A percentile compares a stretch with the other conserved stretches of the same genome.
Evolutionary conservation across 2,113 vertebrate genomes (phyloP).

Genomic region (Rhinolophus ferrumequinum): DNA sequence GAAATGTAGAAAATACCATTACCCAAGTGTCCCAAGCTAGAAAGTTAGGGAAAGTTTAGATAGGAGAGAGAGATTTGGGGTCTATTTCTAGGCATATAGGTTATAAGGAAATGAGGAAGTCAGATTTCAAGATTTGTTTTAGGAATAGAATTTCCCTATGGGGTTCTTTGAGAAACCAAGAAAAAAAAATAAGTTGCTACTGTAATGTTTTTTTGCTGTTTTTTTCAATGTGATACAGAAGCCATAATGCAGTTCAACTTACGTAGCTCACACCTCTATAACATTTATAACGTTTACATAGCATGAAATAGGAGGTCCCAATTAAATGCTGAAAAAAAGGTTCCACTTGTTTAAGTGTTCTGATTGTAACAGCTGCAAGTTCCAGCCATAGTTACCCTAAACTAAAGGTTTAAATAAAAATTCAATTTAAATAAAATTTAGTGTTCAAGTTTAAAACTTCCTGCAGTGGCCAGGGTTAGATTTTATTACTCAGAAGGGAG

Average conservation of each 20-base stretch:
- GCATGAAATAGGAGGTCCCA: neutral
- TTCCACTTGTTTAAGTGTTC: neutral
- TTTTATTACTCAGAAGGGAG: constrained; percentile 26
- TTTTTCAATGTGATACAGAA: neutral
- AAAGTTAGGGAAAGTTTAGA: neutral
- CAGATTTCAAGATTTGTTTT: neutral
- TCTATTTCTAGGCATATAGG: neutral
- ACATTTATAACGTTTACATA: neutral
- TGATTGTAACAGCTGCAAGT: neutral
- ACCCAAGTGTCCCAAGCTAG: neutral
- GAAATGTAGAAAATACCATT: neutral
- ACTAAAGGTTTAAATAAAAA: constrained; percentile 23
- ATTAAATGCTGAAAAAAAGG: constrained; percentile 1
- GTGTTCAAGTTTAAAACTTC: constrained; percentile 37
- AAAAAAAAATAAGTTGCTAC: neutral
- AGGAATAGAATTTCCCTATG: neutral
- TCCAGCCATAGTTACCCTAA: neutral
- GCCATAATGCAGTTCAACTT: neutral
- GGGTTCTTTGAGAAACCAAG: neutral
- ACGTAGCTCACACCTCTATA: neutral
- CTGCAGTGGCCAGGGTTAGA: neutral
- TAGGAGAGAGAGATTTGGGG: neutral
- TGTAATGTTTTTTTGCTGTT: neutral
- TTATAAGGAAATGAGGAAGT: neutral
- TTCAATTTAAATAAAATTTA: constrained; percentile 55